phyloP scores from a whole-genome alignment of 2,113 vertebrate genomes.

The Tragulus kanchil region DNA sequence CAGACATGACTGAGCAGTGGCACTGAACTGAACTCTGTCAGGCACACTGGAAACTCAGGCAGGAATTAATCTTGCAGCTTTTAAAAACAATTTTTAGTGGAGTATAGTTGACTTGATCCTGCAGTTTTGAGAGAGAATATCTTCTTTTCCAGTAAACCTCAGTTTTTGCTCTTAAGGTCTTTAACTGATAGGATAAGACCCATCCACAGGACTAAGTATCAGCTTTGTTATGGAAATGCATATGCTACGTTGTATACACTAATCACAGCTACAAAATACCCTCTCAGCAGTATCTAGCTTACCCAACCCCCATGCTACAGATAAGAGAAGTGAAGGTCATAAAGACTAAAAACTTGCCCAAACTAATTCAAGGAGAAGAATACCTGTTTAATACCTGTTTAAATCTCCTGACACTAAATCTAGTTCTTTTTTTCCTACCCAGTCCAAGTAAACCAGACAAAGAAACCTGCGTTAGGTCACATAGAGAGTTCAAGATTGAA shows the following conservation, averaged over 20 bases:
- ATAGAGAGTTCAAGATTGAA: not conserved
- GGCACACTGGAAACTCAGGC: not conserved
- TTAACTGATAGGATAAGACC: not conserved
- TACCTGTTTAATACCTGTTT: not conserved
- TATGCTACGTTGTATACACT: not conserved
- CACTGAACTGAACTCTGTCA: not conserved
- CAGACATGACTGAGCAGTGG: not conserved
- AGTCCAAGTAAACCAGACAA: not conserved
- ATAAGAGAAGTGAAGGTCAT: not conserved
- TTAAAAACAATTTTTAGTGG: not conserved
- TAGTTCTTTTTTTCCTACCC: not conserved
- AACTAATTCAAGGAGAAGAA: not conserved
- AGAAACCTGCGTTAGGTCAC: not conserved
- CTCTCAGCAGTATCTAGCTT: not conserved
- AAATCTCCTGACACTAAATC: not conserved
- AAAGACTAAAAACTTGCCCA: not conserved
- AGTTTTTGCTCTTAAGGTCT: not conserved
- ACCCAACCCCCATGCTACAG: not conserved
- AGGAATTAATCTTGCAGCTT: not conserved
- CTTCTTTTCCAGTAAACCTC: not conserved
- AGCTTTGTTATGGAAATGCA: not conserved
- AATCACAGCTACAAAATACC: not conserved
- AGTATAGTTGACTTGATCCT: not conserved
- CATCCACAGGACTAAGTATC: not conserved
- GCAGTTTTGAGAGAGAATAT: not conserved